A percentile compares a stretch with the other conserved stretches of the same genome.
phyloP scores from a whole-genome alignment of 2,888 invertebrate species.

The Loripinus fragilis region DNA sequence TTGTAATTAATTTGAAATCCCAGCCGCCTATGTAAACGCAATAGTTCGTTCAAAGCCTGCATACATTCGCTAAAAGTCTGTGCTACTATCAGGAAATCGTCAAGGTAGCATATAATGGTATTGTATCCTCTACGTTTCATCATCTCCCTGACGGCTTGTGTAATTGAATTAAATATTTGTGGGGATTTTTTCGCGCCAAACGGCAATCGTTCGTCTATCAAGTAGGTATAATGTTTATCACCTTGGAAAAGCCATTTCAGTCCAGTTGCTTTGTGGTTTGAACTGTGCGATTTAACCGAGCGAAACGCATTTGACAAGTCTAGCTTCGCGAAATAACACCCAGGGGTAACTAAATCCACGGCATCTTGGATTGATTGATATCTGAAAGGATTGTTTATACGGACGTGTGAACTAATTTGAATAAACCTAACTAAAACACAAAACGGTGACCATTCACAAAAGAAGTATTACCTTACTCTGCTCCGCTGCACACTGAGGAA shows the following conservation, averaged over 20 bases:
- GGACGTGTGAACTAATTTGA: too few species aligned
- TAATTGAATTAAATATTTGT: slow-evolving; percentile 18
- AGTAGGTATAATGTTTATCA: too few species aligned
- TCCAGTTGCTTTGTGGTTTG: slow-evolving; percentile 30
- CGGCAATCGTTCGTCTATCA: slow-evolving; percentile 15
- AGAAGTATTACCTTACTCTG: too few species aligned
- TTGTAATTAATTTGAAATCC: too few species aligned
- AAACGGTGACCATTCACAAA: too few species aligned
- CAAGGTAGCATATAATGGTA: slow-evolving; percentile 20
- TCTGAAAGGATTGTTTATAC: too few species aligned
- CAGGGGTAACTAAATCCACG: too few species aligned
- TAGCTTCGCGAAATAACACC: slow-evolving; percentile 26
- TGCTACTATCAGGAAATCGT: too few species aligned
- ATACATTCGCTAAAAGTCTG: too few species aligned
- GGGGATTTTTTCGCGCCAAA: slow-evolving; percentile 6
- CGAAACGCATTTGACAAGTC: slow-evolving; percentile 24
- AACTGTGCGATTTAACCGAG: slow-evolving; percentile 25
- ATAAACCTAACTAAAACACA: too few species aligned
- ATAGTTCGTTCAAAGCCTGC: not conserved
- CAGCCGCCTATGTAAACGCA: slow-evolving; percentile 4
- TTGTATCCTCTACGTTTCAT: slow-evolving; percentile 25
- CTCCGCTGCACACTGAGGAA: too few species aligned
- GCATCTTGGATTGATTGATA: too few species aligned
- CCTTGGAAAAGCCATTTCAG: slow-evolving; percentile 27
- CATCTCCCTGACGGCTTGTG: slow-evolving; percentile 28